Conservation (phyloP, 1,140 invertebrate genomes). For the Dufourea novaeangliae region DNA sequence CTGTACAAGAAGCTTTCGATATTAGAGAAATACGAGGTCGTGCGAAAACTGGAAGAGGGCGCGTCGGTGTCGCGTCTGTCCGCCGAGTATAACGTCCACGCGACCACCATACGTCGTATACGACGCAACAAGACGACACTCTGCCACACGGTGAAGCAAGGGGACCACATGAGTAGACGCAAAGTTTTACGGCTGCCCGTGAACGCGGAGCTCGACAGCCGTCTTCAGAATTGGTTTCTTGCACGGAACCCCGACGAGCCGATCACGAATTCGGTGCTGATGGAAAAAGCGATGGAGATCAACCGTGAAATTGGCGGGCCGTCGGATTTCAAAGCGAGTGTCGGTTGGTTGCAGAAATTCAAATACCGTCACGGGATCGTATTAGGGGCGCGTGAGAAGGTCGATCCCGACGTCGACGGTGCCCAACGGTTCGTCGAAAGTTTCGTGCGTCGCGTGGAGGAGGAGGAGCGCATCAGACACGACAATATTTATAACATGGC, state of each 20-base stretch:
- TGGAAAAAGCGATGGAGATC: neutral
- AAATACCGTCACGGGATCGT: neutral
- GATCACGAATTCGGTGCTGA: neutral
- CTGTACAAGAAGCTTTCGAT: neutral
- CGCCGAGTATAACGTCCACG: neutral
- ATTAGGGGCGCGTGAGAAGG: too few species aligned
- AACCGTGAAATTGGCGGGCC: neutral
- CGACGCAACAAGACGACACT: neutral
- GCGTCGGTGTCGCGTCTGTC: neutral
- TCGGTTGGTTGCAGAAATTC: neutral
- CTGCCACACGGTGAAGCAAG: fast-evolving
- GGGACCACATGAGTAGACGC: neutral
- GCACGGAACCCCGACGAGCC: neutral
- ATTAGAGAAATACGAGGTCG: neutral
- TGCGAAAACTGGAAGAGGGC: neutral
- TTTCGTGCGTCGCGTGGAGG: neutral
- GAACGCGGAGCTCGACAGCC: neutral
- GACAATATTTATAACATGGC: neutral
- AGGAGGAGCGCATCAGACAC: neutral
- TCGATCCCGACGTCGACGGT: neutral
- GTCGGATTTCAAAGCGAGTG: neutral
- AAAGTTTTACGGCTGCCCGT: too few species aligned
- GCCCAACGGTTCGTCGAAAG: neutral
- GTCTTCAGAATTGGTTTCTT: neutral
- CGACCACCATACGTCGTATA: neutral